Conservation (phyloP, 2,888 invertebrate species). For the Drosophila niveifrons region DNA sequence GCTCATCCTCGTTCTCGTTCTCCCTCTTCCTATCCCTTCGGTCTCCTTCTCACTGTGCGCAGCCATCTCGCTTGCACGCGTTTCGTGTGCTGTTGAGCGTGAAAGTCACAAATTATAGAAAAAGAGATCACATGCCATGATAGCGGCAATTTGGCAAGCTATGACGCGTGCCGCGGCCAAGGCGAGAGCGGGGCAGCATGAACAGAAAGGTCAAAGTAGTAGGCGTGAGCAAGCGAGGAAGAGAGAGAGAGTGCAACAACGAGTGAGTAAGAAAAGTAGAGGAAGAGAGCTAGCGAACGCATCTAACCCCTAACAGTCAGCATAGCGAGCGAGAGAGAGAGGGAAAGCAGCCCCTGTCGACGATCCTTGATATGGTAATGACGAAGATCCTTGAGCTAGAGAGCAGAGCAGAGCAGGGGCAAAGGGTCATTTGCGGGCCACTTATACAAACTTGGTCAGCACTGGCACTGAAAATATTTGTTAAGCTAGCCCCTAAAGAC, state of each 20-base stretch:
- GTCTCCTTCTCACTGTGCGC: neutral
- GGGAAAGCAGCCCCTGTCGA: slow-evolving; percentile 55
- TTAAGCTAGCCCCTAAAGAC: slow-evolving; percentile 32
- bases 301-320: slow-evolving; percentile 68
- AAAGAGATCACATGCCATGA: slow-evolving; percentile 82
- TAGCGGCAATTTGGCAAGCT: slow-evolving; percentile 83
- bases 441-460: slow-evolving; percentile 72
- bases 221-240: slow-evolving; percentile 54
- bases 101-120: slow-evolving; percentile 84
- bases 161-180: slow-evolving; percentile 61
- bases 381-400: slow-evolving; percentile 62
- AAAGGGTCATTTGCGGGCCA: slow-evolving; percentile 77
- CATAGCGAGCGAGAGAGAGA: neutral
- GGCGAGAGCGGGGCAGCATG: slow-evolving; percentile 36
- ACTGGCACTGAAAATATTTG: slow-evolving; percentile 75
- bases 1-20: slow-evolving; percentile 51
- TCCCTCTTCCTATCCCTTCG: slow-evolving; percentile 4
- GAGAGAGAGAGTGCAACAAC: too few relatives aligned
- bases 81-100: slow-evolving; percentile 77
- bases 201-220: slow-evolving; percentile 59
- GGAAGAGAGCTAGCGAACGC: slow-evolving; percentile 16
- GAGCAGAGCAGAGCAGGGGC: slow-evolving; percentile 15
- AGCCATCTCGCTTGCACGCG: slow-evolving; percentile 1
- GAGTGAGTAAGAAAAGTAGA: neutral
- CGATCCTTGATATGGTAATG: slow-evolving; percentile 80